Evolutionary conservation across 2,113 vertebrate genomes (phyloP), one percentile per base, ranked within the genome.

Genomic region (Lycaon pictus): DNA sequence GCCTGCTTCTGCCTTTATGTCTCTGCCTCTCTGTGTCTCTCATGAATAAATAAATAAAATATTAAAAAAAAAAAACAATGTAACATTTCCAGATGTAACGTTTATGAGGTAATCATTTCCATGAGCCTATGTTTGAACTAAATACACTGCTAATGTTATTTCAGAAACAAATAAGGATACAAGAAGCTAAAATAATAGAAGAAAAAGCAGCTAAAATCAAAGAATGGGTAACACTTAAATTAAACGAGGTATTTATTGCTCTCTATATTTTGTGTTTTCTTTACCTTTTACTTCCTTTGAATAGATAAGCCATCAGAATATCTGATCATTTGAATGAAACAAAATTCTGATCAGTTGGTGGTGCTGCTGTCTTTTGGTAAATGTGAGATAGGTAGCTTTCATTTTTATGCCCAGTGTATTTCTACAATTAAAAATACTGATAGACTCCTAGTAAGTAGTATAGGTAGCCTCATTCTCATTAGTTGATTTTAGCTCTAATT

Each of bases 141-240:
- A 98, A 96, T 13, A 74, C 95, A 83, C 20, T 96, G 27, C 53
- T 88, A 19, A 84, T 98, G 77, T 98, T 98, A 95, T 98, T 98
- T 94, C 99, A 99, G 99, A 99, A 99, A 98, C 99, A 99, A 98
- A 98, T 99, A 97, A 99, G 99, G 98, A 98, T 99, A 62, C 99
- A 99, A 98, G 99, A 99, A 97, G 99, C 99, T 98, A 99, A 99
- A 98, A 99, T 99, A 35, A 99, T 99, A 98, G 99, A 99, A 98
- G 99, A 99, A 97, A 99, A 99, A 99, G 99, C 99, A 89, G 99
- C 99, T 62, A 99, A 99, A 98, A 99, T 99, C 98, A 99, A 99
- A 98, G 99, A 99, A 98, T 99, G 99, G 99, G 99, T 99, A 98
- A 99, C 99, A 98, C 98, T 99, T 97, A 99, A 99, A 98, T 98